Conservation (phyloP, 2,797 vertebrate genomes). For the Astyanax mexicanus region DNA sequence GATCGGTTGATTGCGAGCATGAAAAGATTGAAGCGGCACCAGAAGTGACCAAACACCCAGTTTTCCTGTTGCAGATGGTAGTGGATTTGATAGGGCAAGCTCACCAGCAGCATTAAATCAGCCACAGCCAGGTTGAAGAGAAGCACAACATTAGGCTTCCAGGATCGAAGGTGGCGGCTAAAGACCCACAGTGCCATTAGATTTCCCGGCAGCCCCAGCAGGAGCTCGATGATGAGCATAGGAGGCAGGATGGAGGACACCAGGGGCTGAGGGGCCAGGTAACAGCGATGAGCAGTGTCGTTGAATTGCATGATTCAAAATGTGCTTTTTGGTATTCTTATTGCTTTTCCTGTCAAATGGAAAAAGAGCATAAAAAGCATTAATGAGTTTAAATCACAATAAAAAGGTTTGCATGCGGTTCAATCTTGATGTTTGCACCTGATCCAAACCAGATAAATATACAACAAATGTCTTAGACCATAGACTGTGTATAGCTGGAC, state of each 20-base stretch:
- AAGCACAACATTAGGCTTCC: conserved; percentile 71
- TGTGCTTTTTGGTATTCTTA: too few relatives aligned
- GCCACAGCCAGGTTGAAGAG: conserved; percentile 77
- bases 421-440: too few relatives aligned
- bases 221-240: conserved; percentile 73
- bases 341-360: too few relatives aligned
- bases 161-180: conserved; percentile 69
- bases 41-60: conserved; percentile 63
- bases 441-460: too few relatives aligned
- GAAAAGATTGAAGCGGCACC: conserved; percentile 75
- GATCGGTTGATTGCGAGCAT: conserved; percentile 76
- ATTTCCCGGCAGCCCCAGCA: conserved; percentile 73
- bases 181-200: conserved; percentile 75
- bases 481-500: too few relatives aligned
- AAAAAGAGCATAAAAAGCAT: too few relatives aligned
- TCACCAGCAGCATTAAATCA: conserved; percentile 77
- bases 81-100: conserved; percentile 75
- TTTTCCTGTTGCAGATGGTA: conserved; percentile 52
- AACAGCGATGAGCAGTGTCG: conserved; percentile 11
- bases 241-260: conserved; percentile 56
- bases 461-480: too few relatives aligned
- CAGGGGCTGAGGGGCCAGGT: rapidly evolving
- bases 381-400: too few relatives aligned
- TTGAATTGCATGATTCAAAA: too few relatives aligned
- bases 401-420: too few relatives aligned